These are phyloP conservation scores for Helogale parvula DNA, from an alignment of 2,113 vertebrate genomes.

Conservation along the genomic window DNA sequence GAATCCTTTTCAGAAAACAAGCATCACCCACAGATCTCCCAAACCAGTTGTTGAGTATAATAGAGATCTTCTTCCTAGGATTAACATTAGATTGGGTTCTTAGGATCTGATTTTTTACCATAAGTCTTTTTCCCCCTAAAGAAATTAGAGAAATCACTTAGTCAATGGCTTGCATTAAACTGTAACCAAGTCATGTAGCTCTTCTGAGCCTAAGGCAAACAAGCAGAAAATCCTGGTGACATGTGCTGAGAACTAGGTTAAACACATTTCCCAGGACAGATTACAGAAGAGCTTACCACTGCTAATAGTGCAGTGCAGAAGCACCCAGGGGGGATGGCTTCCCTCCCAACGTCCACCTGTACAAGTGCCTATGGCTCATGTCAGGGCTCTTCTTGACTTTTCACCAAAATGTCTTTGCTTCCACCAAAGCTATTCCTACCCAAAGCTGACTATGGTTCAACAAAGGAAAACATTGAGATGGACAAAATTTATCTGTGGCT, in stretches of 20 bases:
- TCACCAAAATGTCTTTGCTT: not conserved
- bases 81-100: not conserved
- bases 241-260: slow-evolving; percentile 62
- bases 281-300: not conserved
- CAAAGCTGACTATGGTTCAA: not conserved
- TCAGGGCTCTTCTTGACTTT: not conserved
- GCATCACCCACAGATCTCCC: not conserved
- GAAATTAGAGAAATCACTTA: slow-evolving; percentile 30
- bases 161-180: not conserved
- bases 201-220: slow-evolving; percentile 29
- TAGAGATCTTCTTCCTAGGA: not conserved
- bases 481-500: not conserved
- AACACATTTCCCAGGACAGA: slow-evolving; percentile 17
- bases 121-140: not conserved
- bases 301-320: not conserved
- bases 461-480: not conserved
- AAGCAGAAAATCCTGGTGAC: not conserved
- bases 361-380: not conserved
- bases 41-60: not conserved
- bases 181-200: not conserved
- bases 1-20: slow-evolving; percentile 22
- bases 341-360: not conserved
- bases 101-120: slow-evolving; percentile 37
- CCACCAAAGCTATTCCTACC: not conserved
- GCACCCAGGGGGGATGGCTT: not conserved